Base-by-base conservation (phyloP, 1,140 invertebrate species). In the Drosophila littoralis region DNA sequence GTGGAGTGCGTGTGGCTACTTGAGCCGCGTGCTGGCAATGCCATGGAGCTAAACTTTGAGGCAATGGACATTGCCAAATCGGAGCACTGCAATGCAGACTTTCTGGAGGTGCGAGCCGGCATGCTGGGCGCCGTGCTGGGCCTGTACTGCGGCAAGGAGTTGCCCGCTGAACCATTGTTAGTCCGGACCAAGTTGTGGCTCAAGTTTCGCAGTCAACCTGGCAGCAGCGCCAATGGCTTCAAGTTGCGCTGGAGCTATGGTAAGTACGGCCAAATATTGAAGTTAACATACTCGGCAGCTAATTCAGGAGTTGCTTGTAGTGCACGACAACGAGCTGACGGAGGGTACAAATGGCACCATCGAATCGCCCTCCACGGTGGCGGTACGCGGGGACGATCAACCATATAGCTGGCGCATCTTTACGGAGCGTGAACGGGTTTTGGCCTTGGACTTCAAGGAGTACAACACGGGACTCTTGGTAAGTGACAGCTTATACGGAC, bases 51-150 rank as follows among this genome's bases (percentile, higher is more conserved):
- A 2, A 93, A 91, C 8, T 97, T 98, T 84, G 91, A 93, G 57
- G 89, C 92, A 8, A 95, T 98, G 81, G 94, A 96, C 75, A 91
- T 98, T 54, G 93, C 63, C 64, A 81, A 93, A 9, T 96, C 95
- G 52, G 95, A 96, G 5, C 94, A 95, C 79, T 98, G 97, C 79
- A 96, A 97, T 91, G 93, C 93, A 17, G 97, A 98, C 93, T 98
- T 96, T 91, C 81, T 98, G 2, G 97, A 98, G 94, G 93, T 98
- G 57, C 95, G 97, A 28, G 93, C 93, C 1, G 92, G 94, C 84
- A 93, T 93, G 0, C 90, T 91, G 35, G 97, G 97, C 1, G 92
- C 91, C 15, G 68, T 98, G 1, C 9, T 82, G 13, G 94, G 95
- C 7, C 91, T 95, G 15, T 97, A 94, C 91, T 98, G 97, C 92